Conservation (phyloP, 2,888 invertebrate species). For the Gasteruption jaculator region DNA sequence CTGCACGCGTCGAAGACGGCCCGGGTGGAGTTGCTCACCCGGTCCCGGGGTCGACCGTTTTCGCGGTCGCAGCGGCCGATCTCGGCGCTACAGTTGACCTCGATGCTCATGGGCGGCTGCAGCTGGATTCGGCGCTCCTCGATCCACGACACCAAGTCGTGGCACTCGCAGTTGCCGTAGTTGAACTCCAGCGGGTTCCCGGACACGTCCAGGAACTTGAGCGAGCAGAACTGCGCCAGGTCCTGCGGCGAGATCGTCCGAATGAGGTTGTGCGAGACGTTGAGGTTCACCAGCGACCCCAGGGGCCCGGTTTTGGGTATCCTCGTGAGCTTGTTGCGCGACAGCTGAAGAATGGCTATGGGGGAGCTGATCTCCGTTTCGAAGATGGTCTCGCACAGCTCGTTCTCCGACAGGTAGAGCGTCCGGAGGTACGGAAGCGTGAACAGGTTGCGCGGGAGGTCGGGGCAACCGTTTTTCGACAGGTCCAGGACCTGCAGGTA, state of each 20-base stretch:
- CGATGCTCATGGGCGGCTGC: no score
- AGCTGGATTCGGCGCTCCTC: constrained; percentile 25
- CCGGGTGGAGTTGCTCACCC: constrained; percentile 31
- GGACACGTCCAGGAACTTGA: constrained; percentile 57
- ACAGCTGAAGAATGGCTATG: constrained; percentile 59
- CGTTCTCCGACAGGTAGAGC: constrained; percentile 59
- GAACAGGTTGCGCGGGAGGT: constrained; percentile 55
- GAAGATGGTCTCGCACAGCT: constrained; percentile 50
- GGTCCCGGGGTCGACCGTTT: constrained; percentile 11
- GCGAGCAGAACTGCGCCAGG: constrained; percentile 61
- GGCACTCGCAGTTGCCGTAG: constrained; percentile 35
- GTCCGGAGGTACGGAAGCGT: constrained; percentile 60
- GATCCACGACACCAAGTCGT: constrained; percentile 35
- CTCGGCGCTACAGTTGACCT: constrained; percentile 19
- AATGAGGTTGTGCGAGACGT: constrained; percentile 62
- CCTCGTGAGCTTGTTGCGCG: constrained; percentile 57
- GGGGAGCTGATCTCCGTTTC: constrained; percentile 54
- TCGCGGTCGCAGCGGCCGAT: constrained; percentile 1
- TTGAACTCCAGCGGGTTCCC: constrained; percentile 32
- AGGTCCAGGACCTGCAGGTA: constrained; percentile 58
- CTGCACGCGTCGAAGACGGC: constrained; percentile 30
- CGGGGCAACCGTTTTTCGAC: constrained; percentile 55
- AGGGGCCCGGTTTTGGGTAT: constrained; percentile 61
- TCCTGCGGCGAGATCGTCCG: constrained; percentile 52
- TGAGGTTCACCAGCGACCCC: constrained; percentile 59